These are phyloP conservation scores for Diogma glabrata DNA, from an alignment of 2,888 invertebrate species.

Conservation along the genomic window DNA sequence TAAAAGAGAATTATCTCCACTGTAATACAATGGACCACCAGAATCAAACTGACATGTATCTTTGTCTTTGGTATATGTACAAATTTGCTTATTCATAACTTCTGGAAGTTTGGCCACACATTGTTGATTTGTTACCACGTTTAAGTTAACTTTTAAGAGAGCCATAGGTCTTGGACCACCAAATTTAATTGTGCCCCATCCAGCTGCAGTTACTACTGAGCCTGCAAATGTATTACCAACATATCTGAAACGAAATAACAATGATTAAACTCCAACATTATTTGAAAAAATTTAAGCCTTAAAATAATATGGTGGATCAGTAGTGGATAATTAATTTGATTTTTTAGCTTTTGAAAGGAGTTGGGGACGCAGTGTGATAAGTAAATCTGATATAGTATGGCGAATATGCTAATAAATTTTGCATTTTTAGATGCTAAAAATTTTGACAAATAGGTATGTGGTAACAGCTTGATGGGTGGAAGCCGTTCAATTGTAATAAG, in stretches of 20 bases:
- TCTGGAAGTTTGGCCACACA: slow-evolving; percentile 28
- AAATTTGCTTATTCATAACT: slow-evolving; percentile 27
- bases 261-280: too few relatives aligned
- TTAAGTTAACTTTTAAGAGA: slow-evolving; percentile 38
- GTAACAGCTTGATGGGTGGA: too few relatives aligned
- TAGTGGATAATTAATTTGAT: too few relatives aligned
- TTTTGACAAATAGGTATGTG: too few relatives aligned
- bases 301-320: too few relatives aligned
- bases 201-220: slow-evolving; percentile 23
- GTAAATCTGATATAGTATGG: too few relatives aligned
- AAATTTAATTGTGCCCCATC: slow-evolving; percentile 45
- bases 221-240: slow-evolving; percentile 20
- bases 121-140: slow-evolving; percentile 30
- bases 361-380: too few relatives aligned
- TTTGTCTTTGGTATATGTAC: slow-evolving; percentile 31
- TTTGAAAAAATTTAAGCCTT: too few relatives aligned
- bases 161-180: slow-evolving; percentile 37
- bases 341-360: too few relatives aligned
- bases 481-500: too few relatives aligned
- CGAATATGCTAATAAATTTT: too few relatives aligned
- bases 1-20: slow-evolving; percentile 35
- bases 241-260: slow-evolving; percentile 9
- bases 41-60: slow-evolving; percentile 44
- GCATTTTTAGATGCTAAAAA: too few relatives aligned
- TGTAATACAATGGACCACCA: slow-evolving; percentile 46